Evolutionary conservation across 92 coral and sea anemone species (phyloP).

Genomic region (Siderastrea siderea): DNA sequence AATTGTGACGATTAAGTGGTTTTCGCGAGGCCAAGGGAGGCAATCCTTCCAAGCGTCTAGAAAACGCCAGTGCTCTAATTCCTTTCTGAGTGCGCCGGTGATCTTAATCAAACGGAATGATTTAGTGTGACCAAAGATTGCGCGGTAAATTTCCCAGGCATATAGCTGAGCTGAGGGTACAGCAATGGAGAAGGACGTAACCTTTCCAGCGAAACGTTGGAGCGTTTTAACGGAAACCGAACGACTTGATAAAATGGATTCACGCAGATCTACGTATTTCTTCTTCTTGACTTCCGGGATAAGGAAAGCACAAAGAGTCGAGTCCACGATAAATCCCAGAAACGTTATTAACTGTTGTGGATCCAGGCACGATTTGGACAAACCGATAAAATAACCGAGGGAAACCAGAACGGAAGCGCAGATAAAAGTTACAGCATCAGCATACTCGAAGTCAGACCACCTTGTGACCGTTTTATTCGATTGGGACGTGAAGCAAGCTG

Average conservation of each 20-base stretch:
- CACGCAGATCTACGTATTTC: too few species aligned
- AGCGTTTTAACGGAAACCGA: background rate
- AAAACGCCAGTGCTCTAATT: conserved; percentile 32
- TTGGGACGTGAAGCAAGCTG: conserved; percentile 14
- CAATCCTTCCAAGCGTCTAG: conserved; percentile 12
- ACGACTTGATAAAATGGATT: background rate
- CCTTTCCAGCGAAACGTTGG: conserved; percentile 44
- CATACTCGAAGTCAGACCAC: conserved; percentile 16
- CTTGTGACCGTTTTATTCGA: background rate
- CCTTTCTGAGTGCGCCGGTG: background rate
- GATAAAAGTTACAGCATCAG: conserved; percentile 30
- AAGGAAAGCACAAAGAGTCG: background rate
- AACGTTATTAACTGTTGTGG: conserved; percentile 6
- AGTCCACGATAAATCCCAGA: conserved; percentile 41
- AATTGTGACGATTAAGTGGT: conserved; percentile 3
- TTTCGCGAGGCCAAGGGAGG: background rate
- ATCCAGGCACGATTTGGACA: background rate
- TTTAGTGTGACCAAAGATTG: background rate
- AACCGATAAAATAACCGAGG: conserved; percentile 52
- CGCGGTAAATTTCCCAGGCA: conserved; percentile 19
- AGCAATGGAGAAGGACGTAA: conserved; percentile 22
- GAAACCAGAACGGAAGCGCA: background rate
- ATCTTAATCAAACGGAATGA: too few species aligned
- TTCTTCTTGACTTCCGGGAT: too few species aligned
- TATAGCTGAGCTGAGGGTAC: conserved; percentile 43